Base-by-base conservation (phyloP, 2,113 vertebrate genomes). In the Stomatorhinus ivindoensis region DNA sequence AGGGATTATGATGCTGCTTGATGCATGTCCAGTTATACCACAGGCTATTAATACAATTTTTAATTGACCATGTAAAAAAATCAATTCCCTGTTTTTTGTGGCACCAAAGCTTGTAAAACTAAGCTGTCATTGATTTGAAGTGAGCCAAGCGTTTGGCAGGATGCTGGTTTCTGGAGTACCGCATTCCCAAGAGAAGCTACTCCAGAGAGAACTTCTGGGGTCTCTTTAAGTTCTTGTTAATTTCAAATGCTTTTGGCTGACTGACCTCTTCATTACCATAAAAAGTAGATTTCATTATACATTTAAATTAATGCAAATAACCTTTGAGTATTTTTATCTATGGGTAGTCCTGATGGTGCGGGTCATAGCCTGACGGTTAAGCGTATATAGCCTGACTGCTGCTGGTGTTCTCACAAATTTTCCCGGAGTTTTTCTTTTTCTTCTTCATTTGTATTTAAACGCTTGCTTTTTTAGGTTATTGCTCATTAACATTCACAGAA, bases 201-300 rank as follows among this genome's bases (percentile, higher is more conserved):
- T 39, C 19, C 10, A n/a, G 44, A 47, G 39, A 11, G 42, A 46
- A 39, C 35, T 55, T 87, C 55, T 44, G 86, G 19, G 19, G n/a
- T 53, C 48, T 15, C 31, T 39, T 42, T 80, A 17, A 13, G 0
- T 80, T 80, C 73, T 80, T 42, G 35, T 80, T 80, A 42, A 39
- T 80, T 35, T 53, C 88, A 55, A 83, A 73, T 51, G 47, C 50
- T 51, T 89, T 24, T 82, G 31, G 76, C 50, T 46, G 51, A 84
- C 51, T 58, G 88, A 84, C 88, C 80, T 85, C 80, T 31, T 13
- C 19, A 89, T 89, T 85, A 65, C 53, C 80, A 85, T 85, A 89
- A 89, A 84, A 31, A 35, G 51, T 84, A 61, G 27, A 85, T 89
- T 84, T 48, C 88, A 58, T 84, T 89, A 85, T 61, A 61, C 51